Evolutionary conservation across 2,113 vertebrate species (phyloP).

Genomic region (human): GRCh38 chr4:73246501-73247000

Average conservation of each 20-base stretch:
- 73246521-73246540: not conserved
- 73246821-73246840: not conserved
- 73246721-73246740: not conserved
- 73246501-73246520: not conserved
- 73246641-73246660: not conserved
- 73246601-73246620: not conserved
- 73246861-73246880: constrained; percentile 2
- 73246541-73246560: not conserved
- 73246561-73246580: not conserved
- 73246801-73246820: not conserved
- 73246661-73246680: not conserved
- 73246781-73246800: constrained; percentile 7
- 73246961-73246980: constrained; percentile 13
- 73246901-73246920: constrained; percentile 12
- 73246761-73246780: not conserved
- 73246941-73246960: not conserved
- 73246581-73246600: not conserved
- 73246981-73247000: not conserved
- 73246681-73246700: not conserved
- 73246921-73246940: not conserved
- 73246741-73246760: not conserved
- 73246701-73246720: not conserved
- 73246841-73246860: constrained; percentile 6
- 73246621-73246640: constrained; percentile 34
- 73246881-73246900: constrained; percentile 19